Base-by-base conservation (phyloP, 92 coral and sea anemone species). In the Parazoanthus atlanticus region DNA sequence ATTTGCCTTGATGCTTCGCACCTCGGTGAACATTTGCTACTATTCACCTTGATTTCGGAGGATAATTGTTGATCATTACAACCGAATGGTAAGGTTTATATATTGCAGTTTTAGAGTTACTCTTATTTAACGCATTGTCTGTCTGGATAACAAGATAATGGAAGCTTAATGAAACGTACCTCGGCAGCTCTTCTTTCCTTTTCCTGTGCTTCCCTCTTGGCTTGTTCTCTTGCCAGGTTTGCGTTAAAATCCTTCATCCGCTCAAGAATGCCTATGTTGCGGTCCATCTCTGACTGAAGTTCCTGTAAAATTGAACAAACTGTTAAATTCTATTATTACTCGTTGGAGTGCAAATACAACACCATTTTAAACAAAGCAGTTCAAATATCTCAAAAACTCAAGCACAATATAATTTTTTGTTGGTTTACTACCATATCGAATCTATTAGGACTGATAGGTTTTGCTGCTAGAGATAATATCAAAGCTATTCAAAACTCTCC, bases 201-300 rank as follows among this genome's bases (percentile, higher is more conserved):
- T 71, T 30, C 34, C 34, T 71, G 30, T 15, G 17, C 76, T 23
- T 71, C 76, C 76, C 11, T 71, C 76, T 71, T 9, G 5, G 31
- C 76, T 29, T 71, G 31, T 71, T 71, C 76, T 71, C 25, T 71
- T 25, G 76, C 76, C 30, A 71, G 31, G 76, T 71, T 26, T 71
- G 31, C 76, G 76, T 71, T 3, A 15, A 23, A 71, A 71, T 71
- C 76, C 76, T 71, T 71, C 33, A 71, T n/a, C 76, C 32, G 32
- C 25, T 71, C 32, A n/a, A 71, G 34, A 10, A 25, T 4, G 32
- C 15, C 76, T n/a, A 71, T n/a, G 33, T 71, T 71, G 13, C 76
- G 76, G 25, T 71, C 34, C 76, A 71, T 71, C 33, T 71, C 76
- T 6, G 34, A 71, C 76, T 71, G 76, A 25, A 71, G 76, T 71